These are phyloP conservation scores for Ceratina japonica DNA, from an alignment of 1,140 invertebrate genomes.

Conservation along the genomic window DNA sequence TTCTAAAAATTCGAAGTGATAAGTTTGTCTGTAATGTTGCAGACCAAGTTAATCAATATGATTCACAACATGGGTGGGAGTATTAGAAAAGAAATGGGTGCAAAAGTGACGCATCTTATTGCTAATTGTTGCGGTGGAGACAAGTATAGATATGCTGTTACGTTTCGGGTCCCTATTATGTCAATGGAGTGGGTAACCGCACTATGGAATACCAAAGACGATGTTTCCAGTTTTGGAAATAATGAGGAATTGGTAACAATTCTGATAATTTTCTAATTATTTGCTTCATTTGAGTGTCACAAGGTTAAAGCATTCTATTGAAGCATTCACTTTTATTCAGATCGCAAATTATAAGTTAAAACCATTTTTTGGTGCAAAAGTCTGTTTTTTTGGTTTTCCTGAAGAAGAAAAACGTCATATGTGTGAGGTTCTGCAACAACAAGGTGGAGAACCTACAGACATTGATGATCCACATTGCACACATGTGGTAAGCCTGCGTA, in stretches of 20 bases:
- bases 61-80: constrained; percentile 97
- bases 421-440: constrained; percentile 91
- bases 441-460: constrained; percentile 88
- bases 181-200: constrained; percentile 91
- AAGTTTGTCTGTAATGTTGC: constrained; percentile 63
- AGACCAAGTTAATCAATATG: constrained; percentile 90
- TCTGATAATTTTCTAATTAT: constrained; percentile 4
- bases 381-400: constrained; percentile 94
- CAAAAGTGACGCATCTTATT: constrained; percentile 95
- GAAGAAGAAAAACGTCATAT: constrained; percentile 94
- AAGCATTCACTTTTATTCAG: constrained; percentile 50
- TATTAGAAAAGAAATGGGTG: constrained; percentile 92
- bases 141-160: constrained; percentile 92
- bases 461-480: constrained; percentile 90
- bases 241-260: constrained; percentile 82
- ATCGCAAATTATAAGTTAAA: constrained; percentile 85
- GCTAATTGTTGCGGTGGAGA: constrained; percentile 91
- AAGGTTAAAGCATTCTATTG: neutral
- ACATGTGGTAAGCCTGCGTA: constrained; percentile 89
- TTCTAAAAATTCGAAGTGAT: constrained; percentile 25
- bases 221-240: constrained; percentile 83
- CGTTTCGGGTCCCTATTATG: constrained; percentile 93
- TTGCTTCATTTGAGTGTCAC: neutral
- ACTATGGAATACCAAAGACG: constrained; percentile 89
- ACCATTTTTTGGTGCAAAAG: constrained; percentile 91